A percentile compares a stretch with the other conserved stretches of the same genome.
These are phyloP conservation scores for Thumatha senex DNA, from an alignment of 2,888 invertebrate genomes.

Conservation along the genomic window DNA sequence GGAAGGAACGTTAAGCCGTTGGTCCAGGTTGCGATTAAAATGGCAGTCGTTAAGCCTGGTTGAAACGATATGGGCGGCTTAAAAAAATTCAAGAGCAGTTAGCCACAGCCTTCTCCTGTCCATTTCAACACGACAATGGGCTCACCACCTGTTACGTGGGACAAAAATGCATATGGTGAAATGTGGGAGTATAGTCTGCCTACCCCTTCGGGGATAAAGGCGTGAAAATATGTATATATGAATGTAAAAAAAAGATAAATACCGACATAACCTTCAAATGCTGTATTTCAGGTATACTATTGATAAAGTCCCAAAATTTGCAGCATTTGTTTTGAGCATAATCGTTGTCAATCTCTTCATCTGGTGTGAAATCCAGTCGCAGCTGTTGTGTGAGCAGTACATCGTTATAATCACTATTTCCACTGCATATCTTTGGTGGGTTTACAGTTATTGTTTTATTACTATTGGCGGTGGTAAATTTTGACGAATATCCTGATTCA, in stretches of 20 bases:
- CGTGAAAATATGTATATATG: too few relatives aligned
- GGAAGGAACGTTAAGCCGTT: too few relatives aligned
- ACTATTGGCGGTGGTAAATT: neutral
- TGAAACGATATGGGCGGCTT: too few relatives aligned
- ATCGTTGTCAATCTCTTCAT: slow-evolving; percentile 39
- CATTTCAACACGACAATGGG: too few relatives aligned
- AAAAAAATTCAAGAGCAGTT: too few relatives aligned
- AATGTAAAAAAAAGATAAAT: neutral
- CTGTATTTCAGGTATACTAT: slow-evolving; percentile 32
- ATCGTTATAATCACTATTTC: neutral
- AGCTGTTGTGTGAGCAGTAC: neutral
- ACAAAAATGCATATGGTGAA: too few relatives aligned
- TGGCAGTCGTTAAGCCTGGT: too few relatives aligned
- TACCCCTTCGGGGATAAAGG: too few relatives aligned
- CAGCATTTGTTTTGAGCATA: slow-evolving; percentile 41
- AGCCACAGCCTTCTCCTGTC: too few relatives aligned
- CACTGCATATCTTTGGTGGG: neutral
- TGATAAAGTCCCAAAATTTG: slow-evolving; percentile 47
- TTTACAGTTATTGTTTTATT: neutral
- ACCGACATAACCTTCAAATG: slow-evolving; percentile 40
- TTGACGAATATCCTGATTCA: neutral
- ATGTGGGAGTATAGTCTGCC: too few relatives aligned
- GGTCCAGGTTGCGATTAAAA: too few relatives aligned
- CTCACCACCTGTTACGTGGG: too few relatives aligned
- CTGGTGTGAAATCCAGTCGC: slow-evolving; percentile 31